Percentiles rank a stretch among this genome's conserved stretches.
Conservation (phyloP, 2,113 vertebrate genomes). For the Aphyosemion australe region DNA sequence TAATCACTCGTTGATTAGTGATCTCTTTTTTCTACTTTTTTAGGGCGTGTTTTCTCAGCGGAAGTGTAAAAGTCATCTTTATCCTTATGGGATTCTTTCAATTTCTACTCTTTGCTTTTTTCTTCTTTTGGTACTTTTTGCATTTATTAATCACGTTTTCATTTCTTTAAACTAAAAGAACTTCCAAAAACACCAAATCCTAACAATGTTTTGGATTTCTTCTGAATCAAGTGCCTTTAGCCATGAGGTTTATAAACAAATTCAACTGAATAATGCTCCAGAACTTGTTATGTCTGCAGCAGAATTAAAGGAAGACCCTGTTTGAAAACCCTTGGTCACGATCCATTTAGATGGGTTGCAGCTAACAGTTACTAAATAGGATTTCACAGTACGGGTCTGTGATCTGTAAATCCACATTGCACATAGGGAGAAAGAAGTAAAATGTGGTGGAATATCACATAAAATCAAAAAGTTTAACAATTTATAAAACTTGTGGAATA, state of each 20-base stretch:
- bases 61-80: neutral
- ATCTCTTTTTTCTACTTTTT: conserved; percentile 18
- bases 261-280: neutral
- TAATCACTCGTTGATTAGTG: conserved; percentile 31
- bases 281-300: conserved; percentile 1
- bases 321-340: neutral
- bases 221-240: neutral
- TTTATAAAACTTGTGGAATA: too few relatives aligned
- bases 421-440: too few relatives aligned
- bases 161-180: neutral
- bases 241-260: neutral
- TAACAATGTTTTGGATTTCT: neutral
- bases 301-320: conserved; percentile 10
- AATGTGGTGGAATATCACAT: too few relatives aligned
- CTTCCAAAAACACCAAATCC: too few relatives aligned
- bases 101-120: neutral
- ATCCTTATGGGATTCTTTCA: neutral
- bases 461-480: too few relatives aligned
- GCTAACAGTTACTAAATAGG: conserved; percentile 21
- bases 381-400: conserved; percentile 21
- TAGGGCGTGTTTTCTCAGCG: neutral
- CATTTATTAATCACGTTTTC: neutral
- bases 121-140: neutral
- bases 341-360: conserved; percentile 10
- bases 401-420: neutral